Base-by-base conservation (phyloP, 2,797 vertebrate species). In the Alca torda region DNA sequence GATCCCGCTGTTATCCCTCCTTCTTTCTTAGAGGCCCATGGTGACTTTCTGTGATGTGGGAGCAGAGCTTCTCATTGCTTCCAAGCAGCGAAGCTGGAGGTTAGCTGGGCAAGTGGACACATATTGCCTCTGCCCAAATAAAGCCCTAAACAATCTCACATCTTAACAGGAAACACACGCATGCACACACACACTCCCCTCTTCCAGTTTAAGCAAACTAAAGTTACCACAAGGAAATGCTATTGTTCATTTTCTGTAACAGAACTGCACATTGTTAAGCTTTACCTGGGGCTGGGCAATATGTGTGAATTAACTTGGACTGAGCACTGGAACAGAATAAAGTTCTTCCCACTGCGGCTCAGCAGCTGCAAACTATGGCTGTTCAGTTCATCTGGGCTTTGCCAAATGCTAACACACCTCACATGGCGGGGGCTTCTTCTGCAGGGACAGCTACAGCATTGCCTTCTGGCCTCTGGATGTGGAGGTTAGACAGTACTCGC, bases 401-500 rank as follows among this genome's bases (percentile, higher is more conserved):
- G 76, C 54, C 79, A 84, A 76, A 51, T 10, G 46, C 39, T 48
- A 56, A 28, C 48, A 19, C 12, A 53, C 14, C 39, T 33, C 90
- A 5, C 18, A 0, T 3, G 39, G 35, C 20, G 2, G 37, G 51
- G 59, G 23, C 13, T 30, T 33, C 24, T 70, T 30, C 45, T 13
- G 28, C 45, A n/a, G 31, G 23, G 41, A n/a, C 1, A 0, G 9
- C 45, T 46, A 7, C 5, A 10, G 43, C 79, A 24, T 16, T 46
- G 9, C 48, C 59, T 76, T 8, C 30, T 3, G 8, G 33, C 51
- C 20, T 33, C 37, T 26, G 5, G 33, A 31, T 7, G 13, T 10
- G 46, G n/a, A 41, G n/a, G 31, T 16, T 9, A 21, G 63, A 11
- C 33, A 43, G 37, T 9, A 1, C 35, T 31, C 1, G 0, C 3